Percentiles rank a stretch among this genome's conserved stretches.
phyloP scores from a whole-genome alignment of 2,888 invertebrate genomes.

The Orchesella flavescens region DNA sequence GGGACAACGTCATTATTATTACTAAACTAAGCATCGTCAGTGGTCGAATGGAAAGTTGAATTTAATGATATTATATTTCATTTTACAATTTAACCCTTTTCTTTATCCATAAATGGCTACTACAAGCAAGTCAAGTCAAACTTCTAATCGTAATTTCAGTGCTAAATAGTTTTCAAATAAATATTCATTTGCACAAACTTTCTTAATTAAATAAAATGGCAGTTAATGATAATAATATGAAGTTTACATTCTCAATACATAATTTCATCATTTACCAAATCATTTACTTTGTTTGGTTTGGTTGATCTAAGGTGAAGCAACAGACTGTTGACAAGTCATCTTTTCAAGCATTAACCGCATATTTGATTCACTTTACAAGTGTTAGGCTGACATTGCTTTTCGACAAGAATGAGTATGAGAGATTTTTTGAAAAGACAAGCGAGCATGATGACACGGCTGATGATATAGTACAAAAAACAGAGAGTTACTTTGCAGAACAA shows the following conservation, averaged over 20 bases:
- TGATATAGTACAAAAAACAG: background rate
- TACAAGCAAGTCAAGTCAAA: background rate
- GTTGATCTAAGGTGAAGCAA: too few relatives aligned
- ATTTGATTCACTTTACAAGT: background rate
- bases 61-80: background rate
- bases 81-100: too few relatives aligned
- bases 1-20: background rate
- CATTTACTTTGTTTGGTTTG: too few relatives aligned
- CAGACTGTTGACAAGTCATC: conserved; percentile 59
- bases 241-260: too few relatives aligned
- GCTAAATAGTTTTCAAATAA: too few relatives aligned
- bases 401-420: background rate
- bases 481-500: conserved; percentile 18
- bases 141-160: background rate
- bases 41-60: background rate
- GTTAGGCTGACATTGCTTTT: background rate
- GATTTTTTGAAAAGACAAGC: background rate
- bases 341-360: conserved; percentile 30
- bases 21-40: background rate
- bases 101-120: background rate
- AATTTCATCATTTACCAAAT: background rate
- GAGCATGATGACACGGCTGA: background rate
- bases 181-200: too few relatives aligned
- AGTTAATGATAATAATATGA: too few relatives aligned
- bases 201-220: too few relatives aligned